Evolutionary conservation across 1,140 invertebrate genomes (phyloP).

Genomic region (Cyrtorhinus lividipennis): DNA sequence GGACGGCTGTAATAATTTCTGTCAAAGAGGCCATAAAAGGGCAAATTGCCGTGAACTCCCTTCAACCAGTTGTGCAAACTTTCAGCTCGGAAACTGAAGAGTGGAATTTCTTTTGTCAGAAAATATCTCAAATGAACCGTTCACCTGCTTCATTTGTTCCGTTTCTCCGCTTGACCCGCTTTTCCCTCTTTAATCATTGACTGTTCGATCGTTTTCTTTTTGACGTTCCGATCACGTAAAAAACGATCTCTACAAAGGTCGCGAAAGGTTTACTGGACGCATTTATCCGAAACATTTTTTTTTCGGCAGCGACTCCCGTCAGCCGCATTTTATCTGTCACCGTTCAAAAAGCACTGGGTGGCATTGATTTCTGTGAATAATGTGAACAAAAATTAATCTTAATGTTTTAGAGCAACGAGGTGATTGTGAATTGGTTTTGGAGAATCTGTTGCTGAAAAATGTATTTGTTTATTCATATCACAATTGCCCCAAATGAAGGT

Average conservation of each 20-base stretch:
- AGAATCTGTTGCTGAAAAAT: too few relatives aligned
- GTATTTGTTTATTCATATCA: too few relatives aligned
- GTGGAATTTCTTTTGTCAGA: background rate
- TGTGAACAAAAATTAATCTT: background rate
- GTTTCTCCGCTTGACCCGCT: background rate
- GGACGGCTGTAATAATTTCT: too few relatives aligned
- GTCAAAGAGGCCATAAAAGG: too few relatives aligned
- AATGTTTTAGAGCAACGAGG: background rate
- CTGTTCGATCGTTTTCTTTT: background rate
- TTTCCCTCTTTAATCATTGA: background rate
- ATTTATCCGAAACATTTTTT: too few relatives aligned
- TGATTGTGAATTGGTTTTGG: too few relatives aligned
- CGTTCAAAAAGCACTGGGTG: background rate
- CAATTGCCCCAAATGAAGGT: too few relatives aligned
- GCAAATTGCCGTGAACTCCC: background rate
- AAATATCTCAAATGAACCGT: background rate
- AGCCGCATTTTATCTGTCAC: background rate
- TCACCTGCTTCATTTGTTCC: background rate
- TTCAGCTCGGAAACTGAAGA: background rate
- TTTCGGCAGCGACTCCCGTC: too few relatives aligned
- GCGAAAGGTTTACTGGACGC: background rate
- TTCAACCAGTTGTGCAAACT: background rate
- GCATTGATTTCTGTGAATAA: background rate
- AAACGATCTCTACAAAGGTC: background rate
- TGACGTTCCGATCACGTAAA: background rate